Evolutionary conservation across 1,140 invertebrate genomes (phyloP).

Genomic region (Acyrthosiphon pisum): DNA sequence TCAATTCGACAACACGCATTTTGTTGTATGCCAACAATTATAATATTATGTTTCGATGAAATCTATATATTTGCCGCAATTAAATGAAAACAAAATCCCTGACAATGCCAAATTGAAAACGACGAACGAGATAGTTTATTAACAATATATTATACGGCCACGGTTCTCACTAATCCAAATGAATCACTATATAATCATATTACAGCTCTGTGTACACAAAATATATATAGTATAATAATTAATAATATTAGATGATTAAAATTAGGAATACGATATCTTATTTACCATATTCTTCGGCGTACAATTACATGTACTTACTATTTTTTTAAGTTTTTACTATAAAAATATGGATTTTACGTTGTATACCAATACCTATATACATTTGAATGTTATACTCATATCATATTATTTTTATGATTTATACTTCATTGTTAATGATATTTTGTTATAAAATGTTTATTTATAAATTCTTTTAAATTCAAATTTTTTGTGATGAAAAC

Average conservation of each 20-base stretch:
- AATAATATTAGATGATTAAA: neutral
- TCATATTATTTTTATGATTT: neutral
- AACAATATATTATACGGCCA: neutral
- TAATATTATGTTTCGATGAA: neutral
- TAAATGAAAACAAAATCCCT: neutral
- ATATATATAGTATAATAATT: neutral
- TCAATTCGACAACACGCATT: neutral
- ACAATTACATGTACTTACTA: neutral
- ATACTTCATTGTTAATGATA: neutral
- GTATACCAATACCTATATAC: neutral
- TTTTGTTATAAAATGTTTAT: neutral
- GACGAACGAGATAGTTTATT: neutral
- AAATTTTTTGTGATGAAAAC: neutral
- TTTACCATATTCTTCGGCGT: neutral
- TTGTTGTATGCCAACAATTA: neutral
- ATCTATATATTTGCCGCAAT: neutral
- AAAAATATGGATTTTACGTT: neutral
- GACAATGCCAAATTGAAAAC: neutral
- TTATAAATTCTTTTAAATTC: neutral
- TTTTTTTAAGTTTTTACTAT: neutral
- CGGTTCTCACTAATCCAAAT: neutral
- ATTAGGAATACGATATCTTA: neutral
- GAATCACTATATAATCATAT: neutral
- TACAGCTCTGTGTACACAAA: neutral
- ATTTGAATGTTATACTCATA: neutral